These are phyloP conservation scores for Coecobrya sp. DNA, from an alignment of 2,888 invertebrate species.

Conservation along the genomic window DNA sequence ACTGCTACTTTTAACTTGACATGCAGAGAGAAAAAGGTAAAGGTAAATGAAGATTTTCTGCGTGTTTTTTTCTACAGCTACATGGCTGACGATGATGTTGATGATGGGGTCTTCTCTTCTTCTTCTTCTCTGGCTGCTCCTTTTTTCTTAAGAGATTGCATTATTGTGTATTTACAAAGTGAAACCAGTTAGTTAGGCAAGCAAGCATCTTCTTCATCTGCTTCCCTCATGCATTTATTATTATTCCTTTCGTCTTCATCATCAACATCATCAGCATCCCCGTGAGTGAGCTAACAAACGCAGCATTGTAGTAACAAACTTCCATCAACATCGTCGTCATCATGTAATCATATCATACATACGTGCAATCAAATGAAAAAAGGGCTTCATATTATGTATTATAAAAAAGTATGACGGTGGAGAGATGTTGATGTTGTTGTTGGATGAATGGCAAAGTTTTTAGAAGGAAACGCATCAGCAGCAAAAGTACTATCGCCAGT, in stretches of 20 bases:
- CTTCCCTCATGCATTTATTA: conserved; percentile 80
- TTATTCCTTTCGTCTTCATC: conserved; percentile 70
- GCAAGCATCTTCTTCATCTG: conserved; percentile 45
- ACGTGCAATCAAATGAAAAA: conserved; percentile 73
- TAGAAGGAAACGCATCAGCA: conserved; percentile 46
- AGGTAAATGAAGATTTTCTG: conserved; percentile 71
- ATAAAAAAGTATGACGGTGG: conserved; percentile 38
- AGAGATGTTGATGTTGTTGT: conserved; percentile 53
- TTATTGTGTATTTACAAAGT: conserved; percentile 79
- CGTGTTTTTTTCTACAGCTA: conserved; percentile 48
- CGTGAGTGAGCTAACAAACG: conserved; percentile 58
- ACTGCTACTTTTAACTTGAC: conserved; percentile 39
- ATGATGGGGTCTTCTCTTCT: conserved; percentile 16
- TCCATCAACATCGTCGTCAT: conserved; percentile 74
- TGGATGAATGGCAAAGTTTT: conserved; percentile 55
- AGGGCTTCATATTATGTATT: conserved; percentile 64
- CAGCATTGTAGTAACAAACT: conserved; percentile 72
- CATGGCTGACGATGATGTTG: conserved; percentile 54
- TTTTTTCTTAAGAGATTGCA: conserved; percentile 78
- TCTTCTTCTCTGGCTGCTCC: conserved; percentile 65
- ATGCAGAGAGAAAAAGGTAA: conserved; percentile 67
- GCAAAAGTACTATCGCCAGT: conserved; percentile 38
- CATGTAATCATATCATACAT: conserved; percentile 79
- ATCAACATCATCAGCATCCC: conserved; percentile 47
- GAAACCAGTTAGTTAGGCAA: conserved; percentile 81